Evolutionary conservation across 2,113 vertebrate genomes (phyloP), one percentile per base, ranked within the genome.

Genomic region (Eidolon helvum): DNA sequence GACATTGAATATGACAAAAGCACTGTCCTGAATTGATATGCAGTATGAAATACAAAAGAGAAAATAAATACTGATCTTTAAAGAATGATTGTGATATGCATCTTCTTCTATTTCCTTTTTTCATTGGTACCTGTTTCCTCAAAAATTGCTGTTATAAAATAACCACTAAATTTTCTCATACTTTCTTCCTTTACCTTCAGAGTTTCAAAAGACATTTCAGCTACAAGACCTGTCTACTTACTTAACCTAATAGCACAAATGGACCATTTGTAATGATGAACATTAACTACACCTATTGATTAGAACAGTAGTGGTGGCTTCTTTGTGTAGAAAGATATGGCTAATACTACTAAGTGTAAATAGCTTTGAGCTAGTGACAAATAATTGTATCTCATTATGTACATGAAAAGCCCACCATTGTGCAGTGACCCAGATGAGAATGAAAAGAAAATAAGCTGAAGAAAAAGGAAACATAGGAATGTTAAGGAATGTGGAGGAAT

Each of bases 81-180:
- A 84, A 91, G 4, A 72, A 40, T 6, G 48, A 83, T 74, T 79
- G 21, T 19, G 74, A 82, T 75, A 72, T 38, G n/a, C 15, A 59
- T 78, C 38, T 69, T 84, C 19, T 22, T 84, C 16, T 22, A n/a
- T 93, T 95, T 87, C 68, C 55, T 93, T 87, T 30, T 26, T 38
- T 6, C 30, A 63, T 74, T 57, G 65, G 74, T 85, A 88, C 10
- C 66, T 59, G 87, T 89, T 85, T 92, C 61, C 59, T 92, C 45
- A 85, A 92, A 92, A 72, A 90, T 10, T 57, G 19, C 68, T 74
- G 45, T 72, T 72, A 3, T 71, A 74, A 93, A 94, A 88, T 84
- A 53, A 53, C n/a, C 26, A 30, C 63, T 48, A 87, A 48, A 68
- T 50, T 94, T 91, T 78, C 26, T 96, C 35, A 84, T 21, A 80